Base-by-base conservation (phyloP, 2,888 invertebrate genomes). In the Himalopsyche tibetana region DNA sequence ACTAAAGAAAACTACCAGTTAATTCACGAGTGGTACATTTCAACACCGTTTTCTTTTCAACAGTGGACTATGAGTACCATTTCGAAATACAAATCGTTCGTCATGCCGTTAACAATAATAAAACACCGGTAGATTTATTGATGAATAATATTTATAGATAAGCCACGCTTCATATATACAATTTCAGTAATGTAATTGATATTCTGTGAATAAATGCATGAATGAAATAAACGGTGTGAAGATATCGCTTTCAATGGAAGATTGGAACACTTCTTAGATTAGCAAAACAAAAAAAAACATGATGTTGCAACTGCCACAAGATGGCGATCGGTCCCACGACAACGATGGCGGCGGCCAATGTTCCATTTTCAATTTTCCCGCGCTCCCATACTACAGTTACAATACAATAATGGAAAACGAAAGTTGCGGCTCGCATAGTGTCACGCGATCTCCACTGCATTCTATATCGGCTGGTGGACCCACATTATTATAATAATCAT, bases 331-430 rank as follows among this genome's bases (percentile, higher is more conserved):
- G 19, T 63, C 63, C 28, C 63, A 63, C 63, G 63, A 63, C 63
- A 63, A 63, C 19, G 63, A 63, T 63, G 63, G 19, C 63, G 15
- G 55, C 55, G 19, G 63, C 63, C 63, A 28, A 9, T 8, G 63
- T 63, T 63, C 63, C 63, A 19, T 19, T 19, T 63, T 19, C 56
- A 63, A 63, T 19, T 63, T 63, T 63, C 63, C 63, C 63, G 63
- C 63, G 63, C 19, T 63, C 63, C 63, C 63, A 19, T 63, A 28
- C 63, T 63, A 63, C 63, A 63, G 63, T 63, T 63, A 63, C 63
- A 63, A 63, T 63, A 63, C 63, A 63, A 63, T 63, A 63, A 63
- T 63, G 63, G 63, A 63, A 63, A 63, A 19, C 63, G 63, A 63
- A 63, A 63, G 63, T 63, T 19, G 63, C 63, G 63, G 28, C 63